phyloP scores from a whole-genome alignment of 1,140 invertebrate species.

The Eufriesea mexicana region DNA sequence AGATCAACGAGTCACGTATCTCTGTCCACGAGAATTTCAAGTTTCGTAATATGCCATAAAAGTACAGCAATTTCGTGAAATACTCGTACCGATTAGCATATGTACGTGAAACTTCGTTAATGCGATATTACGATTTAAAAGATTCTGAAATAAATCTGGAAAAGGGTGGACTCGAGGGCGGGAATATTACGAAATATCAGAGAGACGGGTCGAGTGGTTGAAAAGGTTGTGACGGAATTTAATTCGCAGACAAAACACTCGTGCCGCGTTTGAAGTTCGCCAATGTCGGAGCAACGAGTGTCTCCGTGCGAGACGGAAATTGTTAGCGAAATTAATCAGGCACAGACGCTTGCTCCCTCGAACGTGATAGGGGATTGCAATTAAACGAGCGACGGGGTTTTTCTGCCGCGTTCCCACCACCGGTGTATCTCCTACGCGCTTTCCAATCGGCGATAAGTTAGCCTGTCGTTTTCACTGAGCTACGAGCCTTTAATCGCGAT shows the following conservation, averaged over 20 bases:
- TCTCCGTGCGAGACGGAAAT: slow-evolving; percentile 16
- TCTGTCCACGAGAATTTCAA: too few relatives aligned
- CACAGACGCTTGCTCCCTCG: neutral
- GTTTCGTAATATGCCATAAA: too few relatives aligned
- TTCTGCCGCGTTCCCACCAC: slow-evolving; percentile 16
- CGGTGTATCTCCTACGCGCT: slow-evolving; percentile 13
- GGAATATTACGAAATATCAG: too few relatives aligned
- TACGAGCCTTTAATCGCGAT: slow-evolving; percentile 52
- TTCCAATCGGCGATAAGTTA: slow-evolving; percentile 51
- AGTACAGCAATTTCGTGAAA: too few relatives aligned
- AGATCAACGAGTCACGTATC: too few relatives aligned
- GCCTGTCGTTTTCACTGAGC: slow-evolving; percentile 43
- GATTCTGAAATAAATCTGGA: too few relatives aligned
- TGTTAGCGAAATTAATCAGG: slow-evolving; percentile 44
- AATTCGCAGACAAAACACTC: neutral
- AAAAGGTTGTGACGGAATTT: neutral
- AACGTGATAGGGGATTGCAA: slow-evolving; percentile 38
- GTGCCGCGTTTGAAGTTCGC: neutral
- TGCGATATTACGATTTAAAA: too few relatives aligned
- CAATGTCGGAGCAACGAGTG: neutral
- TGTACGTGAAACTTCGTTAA: too few relatives aligned
- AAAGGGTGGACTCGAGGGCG: too few relatives aligned
- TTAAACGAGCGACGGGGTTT: slow-evolving; percentile 48
- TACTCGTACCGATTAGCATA: too few relatives aligned
- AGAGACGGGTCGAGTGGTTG: too few relatives aligned